Evolutionary conservation across 1,140 invertebrate genomes (phyloP).

Genomic region (honey bee (Apis mellifera)): Amel_HAv3.1 CM009932.2:8846001-8846500

Average conservation of each 20-base stretch:
- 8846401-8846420: conserved; percentile 60
- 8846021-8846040: too few species aligned
- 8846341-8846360: conserved; percentile 40
- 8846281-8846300: conserved; percentile 19
- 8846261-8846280: neutral
- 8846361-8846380: conserved; percentile 65
- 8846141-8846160: too few species aligned
- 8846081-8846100: too few species aligned
- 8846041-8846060: too few species aligned
- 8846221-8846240: neutral
- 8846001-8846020: too few species aligned
- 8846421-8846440: conserved; percentile 45
- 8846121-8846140: too few species aligned
- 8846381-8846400: conserved; percentile 52
- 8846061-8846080: too few species aligned
- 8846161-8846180: too few species aligned
- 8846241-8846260: neutral
- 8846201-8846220: neutral
- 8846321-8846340: conserved; percentile 27
- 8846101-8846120: too few species aligned
- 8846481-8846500: conserved; percentile 50
- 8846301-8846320: conserved; percentile 28
- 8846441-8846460: conserved; percentile 32
- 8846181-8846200: neutral
- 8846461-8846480: conserved; percentile 43